Base-by-base conservation (phyloP, 2,888 invertebrate species). In the Zygogramma bicolorata region DNA sequence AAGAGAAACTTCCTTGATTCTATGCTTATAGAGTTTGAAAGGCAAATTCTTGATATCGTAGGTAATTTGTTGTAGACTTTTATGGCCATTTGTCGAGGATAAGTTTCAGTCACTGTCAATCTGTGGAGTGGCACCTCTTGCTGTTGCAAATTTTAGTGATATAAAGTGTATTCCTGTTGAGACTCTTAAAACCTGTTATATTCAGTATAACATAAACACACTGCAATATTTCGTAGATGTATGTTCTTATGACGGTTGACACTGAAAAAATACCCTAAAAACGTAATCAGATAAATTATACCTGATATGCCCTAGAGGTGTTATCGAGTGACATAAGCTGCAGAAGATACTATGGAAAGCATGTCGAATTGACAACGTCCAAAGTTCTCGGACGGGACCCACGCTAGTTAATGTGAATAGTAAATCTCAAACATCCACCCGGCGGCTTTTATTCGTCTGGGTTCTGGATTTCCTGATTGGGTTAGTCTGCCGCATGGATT, bases 341-440 rank as follows among this genome's bases (percentile, higher is more conserved):
- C n/a, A n/a, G n/a, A n/a, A n/a, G n/a, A n/a, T n/a, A n/a, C n/a
- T n/a, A n/a, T n/a, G n/a, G n/a, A n/a, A n/a, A n/a, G 1, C n/a
- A 25, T 13, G 38, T 58, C 57, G n/a, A 13, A 66, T 57, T 66
- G 58, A 25, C 34, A 27, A 42, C 7, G 10, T 27, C 38, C 42
- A n/a, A 38, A 13, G 34, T 62, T 42, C 65, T 27, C 38, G 58
- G 57, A 38, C 38, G 65, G 57, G 27, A 31, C 40, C 34, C 18
- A 22, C 59, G 42, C 58, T 58, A 67, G 58, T 68, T 61, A 68
- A 68, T 61, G 68, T 46, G 68, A 68, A 68, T 60, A 59, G 34
- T 61, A 68, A 68, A 61, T 65, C 63, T 65, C 59, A 57, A 65
- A 58, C 58, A 58, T 66, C 60, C 40, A 53, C 53, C 29, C 53